phyloP scores from a whole-genome alignment of 2,113 vertebrate species.

The Fulmarus glacialis region DNA sequence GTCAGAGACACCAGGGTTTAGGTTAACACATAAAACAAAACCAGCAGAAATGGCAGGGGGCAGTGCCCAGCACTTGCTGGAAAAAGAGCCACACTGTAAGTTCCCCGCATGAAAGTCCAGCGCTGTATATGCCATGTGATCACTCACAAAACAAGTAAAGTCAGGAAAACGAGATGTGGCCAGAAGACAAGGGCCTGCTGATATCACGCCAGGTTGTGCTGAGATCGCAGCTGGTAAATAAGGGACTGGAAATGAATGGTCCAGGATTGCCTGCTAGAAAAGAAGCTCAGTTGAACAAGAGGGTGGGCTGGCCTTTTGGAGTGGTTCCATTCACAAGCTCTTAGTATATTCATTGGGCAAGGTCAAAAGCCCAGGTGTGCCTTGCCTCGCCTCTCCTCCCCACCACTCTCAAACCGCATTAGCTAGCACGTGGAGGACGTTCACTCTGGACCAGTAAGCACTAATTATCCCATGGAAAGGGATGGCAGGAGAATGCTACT shows the following conservation, averaged over 20 bases:
- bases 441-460: neutral
- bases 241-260: neutral
- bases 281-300: neutral
- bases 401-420: neutral
- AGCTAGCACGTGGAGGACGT: neutral
- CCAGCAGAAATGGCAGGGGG: neutral
- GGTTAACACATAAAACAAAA: neutral
- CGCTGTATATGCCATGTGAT: rapidly evolving
- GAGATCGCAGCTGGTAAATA: neutral
- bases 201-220: neutral
- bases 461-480: neutral
- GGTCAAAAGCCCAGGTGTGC: constrained; percentile 45
- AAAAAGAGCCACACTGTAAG: rapidly evolving
- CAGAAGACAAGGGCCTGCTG: neutral
- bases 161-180: neutral
- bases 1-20: neutral
- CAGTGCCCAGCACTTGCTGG: neutral
- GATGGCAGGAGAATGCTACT: neutral
- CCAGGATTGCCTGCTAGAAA: neutral
- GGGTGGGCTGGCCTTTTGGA: neutral
- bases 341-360: neutral
- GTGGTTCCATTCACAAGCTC: neutral
- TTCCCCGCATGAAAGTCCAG: neutral
- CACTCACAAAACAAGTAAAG: neutral
- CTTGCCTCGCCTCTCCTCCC: neutral